Percentiles rank a stretch among this genome's conserved stretches.
Conservation (phyloP, 2,888 invertebrate genomes). For the Hydrotaea diabolus region DNA sequence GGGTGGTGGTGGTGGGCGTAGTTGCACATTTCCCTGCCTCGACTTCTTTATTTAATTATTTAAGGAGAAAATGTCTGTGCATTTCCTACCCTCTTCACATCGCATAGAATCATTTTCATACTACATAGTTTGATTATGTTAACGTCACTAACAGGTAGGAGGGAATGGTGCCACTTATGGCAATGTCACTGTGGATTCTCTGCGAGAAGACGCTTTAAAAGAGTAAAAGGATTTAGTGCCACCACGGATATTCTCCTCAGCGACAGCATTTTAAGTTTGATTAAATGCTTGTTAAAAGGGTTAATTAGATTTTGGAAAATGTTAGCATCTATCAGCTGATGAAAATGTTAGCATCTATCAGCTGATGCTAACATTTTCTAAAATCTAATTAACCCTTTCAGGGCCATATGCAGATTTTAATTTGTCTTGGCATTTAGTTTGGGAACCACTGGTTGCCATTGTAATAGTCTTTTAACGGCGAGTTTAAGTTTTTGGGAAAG, state of each 20-base stretch:
- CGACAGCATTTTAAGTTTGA: background rate
- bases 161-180: background rate
- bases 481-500: no score
- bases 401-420: no score
- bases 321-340: background rate
- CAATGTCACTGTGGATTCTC: background rate
- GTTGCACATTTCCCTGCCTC: no score
- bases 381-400: background rate
- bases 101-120: background rate
- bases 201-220: no score
- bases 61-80: background rate
- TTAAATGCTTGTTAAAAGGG: background rate
- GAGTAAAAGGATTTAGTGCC: background rate
- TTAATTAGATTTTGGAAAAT: background rate
- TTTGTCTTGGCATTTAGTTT: no score
- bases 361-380: background rate
- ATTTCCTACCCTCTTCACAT: background rate
- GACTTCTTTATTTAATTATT: background rate
- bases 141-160: slow-evolving; percentile 2
- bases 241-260: background rate
- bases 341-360: no score
- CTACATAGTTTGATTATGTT: slow-evolving; percentile 1
- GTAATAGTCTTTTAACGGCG: no score
- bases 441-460: no score
- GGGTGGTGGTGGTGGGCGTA: no score